Percentiles rank a stretch among this genome's conserved stretches.
Conservation (phyloP, 2,113 vertebrate species). For the Callionymus lyra region DNA sequence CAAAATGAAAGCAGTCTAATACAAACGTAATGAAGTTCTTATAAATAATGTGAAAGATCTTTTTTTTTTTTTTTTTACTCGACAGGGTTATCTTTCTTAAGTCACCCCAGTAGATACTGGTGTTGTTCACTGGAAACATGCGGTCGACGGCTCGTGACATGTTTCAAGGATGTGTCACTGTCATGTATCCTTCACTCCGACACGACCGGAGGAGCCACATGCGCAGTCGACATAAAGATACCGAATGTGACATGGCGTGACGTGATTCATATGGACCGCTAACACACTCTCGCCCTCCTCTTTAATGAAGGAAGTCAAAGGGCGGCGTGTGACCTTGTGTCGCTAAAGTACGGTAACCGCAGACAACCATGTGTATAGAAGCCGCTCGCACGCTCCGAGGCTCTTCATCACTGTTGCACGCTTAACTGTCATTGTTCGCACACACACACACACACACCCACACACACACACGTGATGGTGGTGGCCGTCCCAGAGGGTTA, state of each 20-base stretch:
- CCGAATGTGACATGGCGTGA: slow-evolving; percentile 30
- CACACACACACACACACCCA: too few relatives aligned
- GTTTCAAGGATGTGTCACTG: slow-evolving; percentile 28
- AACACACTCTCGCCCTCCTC: slow-evolving; percentile 16
- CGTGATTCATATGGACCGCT: slow-evolving; percentile 19
- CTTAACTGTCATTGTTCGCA: slow-evolving; percentile 9
- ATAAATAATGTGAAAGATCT: too few relatives aligned
- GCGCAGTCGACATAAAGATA: slow-evolving; percentile 18
- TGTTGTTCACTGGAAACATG: too few relatives aligned
- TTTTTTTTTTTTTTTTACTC: too few relatives aligned
- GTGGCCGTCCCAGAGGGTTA: slow-evolving; percentile 3
- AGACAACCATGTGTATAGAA: slow-evolving; percentile 11
- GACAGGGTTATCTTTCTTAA: too few relatives aligned
- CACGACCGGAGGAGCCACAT: slow-evolving; percentile 13
- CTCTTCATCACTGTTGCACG: slow-evolving; percentile 2
- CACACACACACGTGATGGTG: slow-evolving; percentile 1
- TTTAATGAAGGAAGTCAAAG: slow-evolving; percentile 32
- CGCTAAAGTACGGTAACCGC: slow-evolving; percentile 9
- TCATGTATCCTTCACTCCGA: slow-evolving; percentile 35
- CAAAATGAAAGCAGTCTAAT: too few relatives aligned
- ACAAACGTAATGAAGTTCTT: too few relatives aligned
- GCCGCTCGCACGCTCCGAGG: slow-evolving; percentile 14
- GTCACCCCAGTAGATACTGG: too few relatives aligned
- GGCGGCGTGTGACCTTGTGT: slow-evolving; percentile 29
- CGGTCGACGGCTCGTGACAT: slow-evolving; percentile 26